Evolutionary conservation across 2,888 invertebrate species (phyloP).

Genomic region (Bellardia bayeri): DNA sequence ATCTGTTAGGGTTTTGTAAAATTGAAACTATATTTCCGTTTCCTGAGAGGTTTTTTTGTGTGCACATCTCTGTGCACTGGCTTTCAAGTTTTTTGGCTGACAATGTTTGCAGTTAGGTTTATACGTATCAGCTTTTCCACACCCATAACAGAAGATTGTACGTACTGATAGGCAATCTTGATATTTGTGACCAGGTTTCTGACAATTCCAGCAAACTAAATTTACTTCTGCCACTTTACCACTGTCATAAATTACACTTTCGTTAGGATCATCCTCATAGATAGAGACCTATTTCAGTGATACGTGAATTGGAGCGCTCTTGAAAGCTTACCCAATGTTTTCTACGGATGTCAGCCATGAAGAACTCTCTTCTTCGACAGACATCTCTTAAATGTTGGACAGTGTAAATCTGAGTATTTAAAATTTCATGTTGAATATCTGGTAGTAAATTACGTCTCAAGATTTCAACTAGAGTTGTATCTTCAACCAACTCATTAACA

Average conservation of each 20-base stretch:
- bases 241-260: neutral
- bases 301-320: neutral
- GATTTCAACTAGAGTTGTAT: no score
- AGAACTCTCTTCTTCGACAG: neutral
- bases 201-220: slow-evolving; percentile 45
- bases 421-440: no score
- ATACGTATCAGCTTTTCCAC: no score
- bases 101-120: no score
- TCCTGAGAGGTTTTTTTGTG: neutral
- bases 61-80: no score
- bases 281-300: neutral
- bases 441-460: no score
- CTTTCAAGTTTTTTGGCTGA: no score
- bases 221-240: neutral
- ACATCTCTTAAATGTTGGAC: neutral
- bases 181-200: slow-evolving; percentile 18
- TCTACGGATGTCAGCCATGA: neutral
- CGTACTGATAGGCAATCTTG: slow-evolving; percentile 30
- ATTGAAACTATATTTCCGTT: neutral
- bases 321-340: neutral
- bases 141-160: slow-evolving; percentile 11
- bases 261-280: neutral
- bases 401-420: no score
- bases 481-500: neutral
- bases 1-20: neutral